Evolutionary conservation across 2,888 invertebrate species (phyloP), one percentile per base, ranked within the genome.

Genomic region (Rhamphomyia laevipes): DNA sequence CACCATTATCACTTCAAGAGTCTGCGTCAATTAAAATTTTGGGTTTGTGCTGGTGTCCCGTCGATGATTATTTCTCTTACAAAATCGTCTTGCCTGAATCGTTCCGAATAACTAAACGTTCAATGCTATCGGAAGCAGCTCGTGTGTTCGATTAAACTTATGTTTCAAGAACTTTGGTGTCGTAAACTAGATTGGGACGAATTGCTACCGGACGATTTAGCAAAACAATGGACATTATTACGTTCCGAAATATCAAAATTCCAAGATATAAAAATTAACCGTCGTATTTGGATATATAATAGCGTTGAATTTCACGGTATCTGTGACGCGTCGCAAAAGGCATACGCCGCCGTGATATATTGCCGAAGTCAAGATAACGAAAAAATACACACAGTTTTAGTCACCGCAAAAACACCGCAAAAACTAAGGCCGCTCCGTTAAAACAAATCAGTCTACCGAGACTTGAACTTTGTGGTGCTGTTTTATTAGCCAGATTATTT

Each of bases 241-340:
- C 11, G 21, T 6, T 21, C 21, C 6, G 21, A 21, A 21, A 21
- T 21, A 3, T 3, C 21, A 4, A 6, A 3, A 6, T 21, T 21
- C 21, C 3, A 21, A 21, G 6, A 21, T 21, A 3, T 21, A 4
- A 21, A 21, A 6, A 21, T 21, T 21, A 3, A 3, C 6, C 21
- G 21, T 21, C 21, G 21, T 3, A 21, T 21, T 21, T 21, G 21
- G 21, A 21, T 6, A 21, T 21, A 3, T 21, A 6, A 21, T 21
- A 21, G 6, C 21, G 3, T 21, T 6, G 21, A 21, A 21, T 21
- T 21, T 21, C 21, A 50, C 30, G 54, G 15, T 31, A 7, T 37
- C 51, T 13, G 43, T 53, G 6, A 45, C 43, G 48, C 48, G 4
- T 48, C 21, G 46, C 55, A 7, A 55, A 56, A 45, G 47, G 42